These are phyloP conservation scores for Diadumene lineata DNA, from an alignment of 92 coral and sea anemone species.

Conservation along the genomic window DNA sequence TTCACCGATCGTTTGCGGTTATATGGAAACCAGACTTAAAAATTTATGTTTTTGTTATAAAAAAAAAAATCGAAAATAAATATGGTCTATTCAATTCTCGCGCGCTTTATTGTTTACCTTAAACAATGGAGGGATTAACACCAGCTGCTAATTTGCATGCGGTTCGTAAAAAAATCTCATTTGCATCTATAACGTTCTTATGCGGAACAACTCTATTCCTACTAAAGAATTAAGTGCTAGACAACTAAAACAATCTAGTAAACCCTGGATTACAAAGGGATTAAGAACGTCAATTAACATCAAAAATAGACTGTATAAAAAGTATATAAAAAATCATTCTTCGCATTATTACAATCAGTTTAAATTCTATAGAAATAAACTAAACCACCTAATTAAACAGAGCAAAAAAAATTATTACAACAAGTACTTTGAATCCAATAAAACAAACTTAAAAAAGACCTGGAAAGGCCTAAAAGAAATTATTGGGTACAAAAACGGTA, in stretches of 20 bases:
- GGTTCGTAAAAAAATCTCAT: too few species aligned
- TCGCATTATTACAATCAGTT: slow-evolving; percentile 11
- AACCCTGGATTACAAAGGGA: neutral
- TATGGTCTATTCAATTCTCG: too few species aligned
- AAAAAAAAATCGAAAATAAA: too few species aligned
- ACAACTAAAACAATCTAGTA: neutral
- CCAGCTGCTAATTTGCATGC: too few species aligned
- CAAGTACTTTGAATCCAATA: slow-evolving; percentile 26
- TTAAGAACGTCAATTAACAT: neutral
- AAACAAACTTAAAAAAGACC: slow-evolving; percentile 34
- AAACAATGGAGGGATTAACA: too few species aligned
- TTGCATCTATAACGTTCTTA: too few species aligned
- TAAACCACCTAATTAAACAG: slow-evolving; percentile 36
- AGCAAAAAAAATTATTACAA: slow-evolving; percentile 41
- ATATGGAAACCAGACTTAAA: too few species aligned
- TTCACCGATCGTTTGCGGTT: too few species aligned
- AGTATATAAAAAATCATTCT: slow-evolving; percentile 20
- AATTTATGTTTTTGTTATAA: too few species aligned
- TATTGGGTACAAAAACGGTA: neutral
- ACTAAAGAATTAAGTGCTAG: neutral
- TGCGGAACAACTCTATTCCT: too few species aligned
- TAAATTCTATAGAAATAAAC: slow-evolving; percentile 32
- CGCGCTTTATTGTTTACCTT: too few species aligned
- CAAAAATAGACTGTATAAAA: slow-evolving; percentile 39
- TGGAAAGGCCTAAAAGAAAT: slow-evolving; percentile 54